Conservation (phyloP, 2,113 vertebrate genomes). For the Chionomys nivalis region DNA sequence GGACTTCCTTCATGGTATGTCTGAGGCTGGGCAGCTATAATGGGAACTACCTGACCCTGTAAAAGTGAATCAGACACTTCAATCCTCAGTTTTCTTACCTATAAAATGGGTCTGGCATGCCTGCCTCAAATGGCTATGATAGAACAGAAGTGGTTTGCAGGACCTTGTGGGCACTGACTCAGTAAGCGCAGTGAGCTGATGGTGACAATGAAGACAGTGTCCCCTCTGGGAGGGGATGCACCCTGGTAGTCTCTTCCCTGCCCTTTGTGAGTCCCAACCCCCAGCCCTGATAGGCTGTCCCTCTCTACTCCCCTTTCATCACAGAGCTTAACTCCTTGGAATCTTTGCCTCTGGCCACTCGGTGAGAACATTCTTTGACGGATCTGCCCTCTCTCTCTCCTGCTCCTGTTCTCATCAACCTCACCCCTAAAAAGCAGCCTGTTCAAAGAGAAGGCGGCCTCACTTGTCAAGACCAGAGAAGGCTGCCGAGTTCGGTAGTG, state of each 20-base stretch:
- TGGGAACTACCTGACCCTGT: neutral
- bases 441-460: constrained; percentile 59
- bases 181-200: neutral
- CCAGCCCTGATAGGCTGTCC: constrained; percentile 36
- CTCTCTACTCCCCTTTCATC: constrained; percentile 71
- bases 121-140: neutral
- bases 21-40: neutral
- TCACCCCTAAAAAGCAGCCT: constrained; percentile 27
- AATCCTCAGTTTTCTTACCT: constrained; percentile 20
- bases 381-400: neutral
- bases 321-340: constrained; percentile 64
- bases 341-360: constrained; percentile 80
- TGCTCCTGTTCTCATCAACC: neutral
- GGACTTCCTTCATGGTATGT: neutral
- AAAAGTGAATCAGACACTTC: neutral
- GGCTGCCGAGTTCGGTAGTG: neutral
- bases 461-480: constrained; percentile 57
- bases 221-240: neutral
- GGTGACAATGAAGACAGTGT: neutral
- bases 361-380: constrained; percentile 46
- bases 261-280: neutral
- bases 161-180: neutral
- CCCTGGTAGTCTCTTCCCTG: neutral
- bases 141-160: neutral
- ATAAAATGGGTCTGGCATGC: neutral